These are phyloP conservation scores for Entomobrya multifasciata DNA, from an alignment of 2,888 invertebrate genomes.

Conservation along the genomic window DNA sequence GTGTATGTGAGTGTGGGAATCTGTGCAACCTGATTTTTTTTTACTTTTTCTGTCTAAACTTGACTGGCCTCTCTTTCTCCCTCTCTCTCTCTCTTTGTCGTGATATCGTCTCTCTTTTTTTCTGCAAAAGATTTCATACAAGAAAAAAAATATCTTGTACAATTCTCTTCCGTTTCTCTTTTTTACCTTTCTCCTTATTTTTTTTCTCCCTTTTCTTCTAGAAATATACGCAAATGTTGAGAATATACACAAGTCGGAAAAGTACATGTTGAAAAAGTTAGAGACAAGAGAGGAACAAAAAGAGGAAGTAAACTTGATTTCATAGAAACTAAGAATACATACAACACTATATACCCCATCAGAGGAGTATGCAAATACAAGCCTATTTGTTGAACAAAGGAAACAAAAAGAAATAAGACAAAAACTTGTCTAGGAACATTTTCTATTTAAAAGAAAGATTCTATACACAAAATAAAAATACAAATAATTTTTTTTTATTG, in stretches of 20 bases:
- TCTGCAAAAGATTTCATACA: background rate
- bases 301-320: background rate
- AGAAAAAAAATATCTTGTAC: background rate
- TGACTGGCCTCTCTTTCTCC: constrained; percentile 18
- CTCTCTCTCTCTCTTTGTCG: background rate
- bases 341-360: too few species aligned
- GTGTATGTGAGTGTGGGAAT: constrained; percentile 69
- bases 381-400: background rate
- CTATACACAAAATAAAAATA: background rate
- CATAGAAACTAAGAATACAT: too few species aligned
- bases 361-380: too few species aligned
- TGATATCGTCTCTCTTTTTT: constrained; percentile 12
- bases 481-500: background rate
- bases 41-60: too few species aligned
- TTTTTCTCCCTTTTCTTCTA: constrained; percentile 29
- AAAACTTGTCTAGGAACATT: constrained; percentile 13
- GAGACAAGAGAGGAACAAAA: constrained; percentile 2
- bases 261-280: background rate
- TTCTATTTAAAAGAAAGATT: background rate
- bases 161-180: background rate
- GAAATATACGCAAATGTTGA: background rate
- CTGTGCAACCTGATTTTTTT: constrained; percentile 63
- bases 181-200: constrained; percentile 47
- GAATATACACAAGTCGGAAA: background rate
- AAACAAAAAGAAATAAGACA: constrained; percentile 3